phyloP scores from a whole-genome alignment of 2,797 vertebrate genomes.

The Mycteria americana region DNA sequence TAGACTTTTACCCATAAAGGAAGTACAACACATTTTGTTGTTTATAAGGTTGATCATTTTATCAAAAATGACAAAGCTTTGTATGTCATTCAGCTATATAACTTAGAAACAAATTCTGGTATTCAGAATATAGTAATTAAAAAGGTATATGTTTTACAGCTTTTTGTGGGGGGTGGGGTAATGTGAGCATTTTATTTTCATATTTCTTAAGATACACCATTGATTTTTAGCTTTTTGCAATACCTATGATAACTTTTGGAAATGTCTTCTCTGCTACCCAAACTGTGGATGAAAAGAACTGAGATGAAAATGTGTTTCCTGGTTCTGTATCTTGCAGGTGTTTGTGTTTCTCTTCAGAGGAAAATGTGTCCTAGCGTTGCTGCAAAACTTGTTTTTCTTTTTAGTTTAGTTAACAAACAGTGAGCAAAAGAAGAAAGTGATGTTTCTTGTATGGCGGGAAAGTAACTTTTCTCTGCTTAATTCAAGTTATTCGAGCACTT shows the following conservation, averaged over 20 bases:
- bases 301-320: background rate
- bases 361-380: background rate
- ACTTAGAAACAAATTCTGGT: background rate
- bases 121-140: background rate
- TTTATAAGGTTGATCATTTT: background rate
- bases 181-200: background rate
- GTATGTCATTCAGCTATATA: background rate
- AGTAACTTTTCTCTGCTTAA: background rate
- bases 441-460: background rate
- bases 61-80: background rate
- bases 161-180: background rate
- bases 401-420: background rate
- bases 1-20: background rate
- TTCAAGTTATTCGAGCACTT: background rate
- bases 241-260: fast-evolving
- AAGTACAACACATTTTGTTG: background rate
- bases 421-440: background rate
- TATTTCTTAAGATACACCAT: background rate
- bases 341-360: background rate
- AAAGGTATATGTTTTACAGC: background rate
- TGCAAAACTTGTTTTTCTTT: background rate
- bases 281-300: background rate
- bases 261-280: fast-evolving
- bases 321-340: background rate
- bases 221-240: background rate